These are phyloP conservation scores for Zhuqinia jingwanae DNA, from an alignment of 2,888 invertebrate genomes.

Conservation along the genomic window DNA sequence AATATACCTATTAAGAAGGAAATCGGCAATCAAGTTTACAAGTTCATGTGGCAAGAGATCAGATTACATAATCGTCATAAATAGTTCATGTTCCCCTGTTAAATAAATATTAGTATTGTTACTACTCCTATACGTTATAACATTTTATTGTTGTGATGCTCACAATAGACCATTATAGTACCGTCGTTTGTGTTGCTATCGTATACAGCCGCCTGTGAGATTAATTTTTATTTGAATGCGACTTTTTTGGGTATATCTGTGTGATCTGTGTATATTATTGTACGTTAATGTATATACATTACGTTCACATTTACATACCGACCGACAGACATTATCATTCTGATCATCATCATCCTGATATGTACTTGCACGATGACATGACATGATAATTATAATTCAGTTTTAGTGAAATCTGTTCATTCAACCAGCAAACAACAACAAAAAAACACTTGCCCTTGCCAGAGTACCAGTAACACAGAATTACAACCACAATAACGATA, in stretches of 20 bases:
- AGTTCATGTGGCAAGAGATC: neutral
- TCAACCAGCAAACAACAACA: neutral
- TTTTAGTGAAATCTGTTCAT: constrained; percentile 28
- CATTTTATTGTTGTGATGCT: neutral
- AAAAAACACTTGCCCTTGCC: constrained; percentile 20
- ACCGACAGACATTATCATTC: neutral
- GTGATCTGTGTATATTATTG: neutral
- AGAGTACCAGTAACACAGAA: too few species aligned
- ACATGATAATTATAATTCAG: constrained; percentile 4
- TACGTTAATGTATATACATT: neutral
- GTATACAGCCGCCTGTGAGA: too few species aligned
- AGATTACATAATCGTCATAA: constrained; percentile 27
- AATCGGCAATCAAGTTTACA: neutral
- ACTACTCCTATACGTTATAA: constrained; percentile 18
- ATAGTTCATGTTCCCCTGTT: constrained; percentile 1
- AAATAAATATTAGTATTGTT: constrained; percentile 13
- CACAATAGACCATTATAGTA: constrained; percentile 36
- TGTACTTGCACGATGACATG: constrained; percentile 2
- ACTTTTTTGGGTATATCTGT: neutral
- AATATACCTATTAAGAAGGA: too few species aligned
- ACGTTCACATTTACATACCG: neutral
- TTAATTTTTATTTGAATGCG: constrained; percentile 15
- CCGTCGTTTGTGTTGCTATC: constrained; percentile 30
- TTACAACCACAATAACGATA: too few species aligned
- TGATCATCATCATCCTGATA: constrained; percentile 6